A percentile compares a stretch with the other conserved stretches of the same genome.
Evolutionary conservation across 2,797 vertebrate genomes (phyloP).

Genomic region (Ciconia nigra): DNA sequence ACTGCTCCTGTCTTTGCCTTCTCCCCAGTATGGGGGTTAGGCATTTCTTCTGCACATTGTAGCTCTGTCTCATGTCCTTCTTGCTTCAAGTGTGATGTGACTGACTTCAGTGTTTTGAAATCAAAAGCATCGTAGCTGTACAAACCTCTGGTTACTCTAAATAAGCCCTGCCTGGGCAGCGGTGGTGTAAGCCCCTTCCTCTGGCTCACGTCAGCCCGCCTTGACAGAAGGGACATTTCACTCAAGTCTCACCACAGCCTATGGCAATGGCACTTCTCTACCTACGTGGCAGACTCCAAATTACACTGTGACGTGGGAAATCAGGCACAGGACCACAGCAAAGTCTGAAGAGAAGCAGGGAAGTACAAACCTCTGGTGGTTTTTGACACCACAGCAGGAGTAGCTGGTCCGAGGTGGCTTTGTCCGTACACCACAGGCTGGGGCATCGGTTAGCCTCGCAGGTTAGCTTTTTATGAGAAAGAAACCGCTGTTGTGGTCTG

Average conservation of each 20-base stretch:
- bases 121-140: neutral
- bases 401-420: neutral
- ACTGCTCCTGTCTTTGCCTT: neutral
- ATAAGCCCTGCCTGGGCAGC: neutral
- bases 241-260: neutral
- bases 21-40: no score
- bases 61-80: neutral
- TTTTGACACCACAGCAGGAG: neutral
- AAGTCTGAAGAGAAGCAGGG: neutral
- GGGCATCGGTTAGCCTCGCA: no score
- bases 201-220: neutral
- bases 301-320: neutral
- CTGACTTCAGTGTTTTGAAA: neutral
- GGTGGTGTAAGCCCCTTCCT: neutral
- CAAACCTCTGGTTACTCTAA: neutral
- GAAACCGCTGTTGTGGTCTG: neutral
- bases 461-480: neutral
- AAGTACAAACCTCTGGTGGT: accelerated
- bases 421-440: neutral
- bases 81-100: neutral
- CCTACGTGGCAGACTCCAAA: neutral
- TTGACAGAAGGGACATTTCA: accelerated
- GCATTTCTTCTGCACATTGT: neutral
- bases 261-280: neutral
- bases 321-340: neutral